Evolutionary conservation across 1,140 invertebrate genomes (phyloP).

Genomic region (Drosophila yakuba): DNA sequence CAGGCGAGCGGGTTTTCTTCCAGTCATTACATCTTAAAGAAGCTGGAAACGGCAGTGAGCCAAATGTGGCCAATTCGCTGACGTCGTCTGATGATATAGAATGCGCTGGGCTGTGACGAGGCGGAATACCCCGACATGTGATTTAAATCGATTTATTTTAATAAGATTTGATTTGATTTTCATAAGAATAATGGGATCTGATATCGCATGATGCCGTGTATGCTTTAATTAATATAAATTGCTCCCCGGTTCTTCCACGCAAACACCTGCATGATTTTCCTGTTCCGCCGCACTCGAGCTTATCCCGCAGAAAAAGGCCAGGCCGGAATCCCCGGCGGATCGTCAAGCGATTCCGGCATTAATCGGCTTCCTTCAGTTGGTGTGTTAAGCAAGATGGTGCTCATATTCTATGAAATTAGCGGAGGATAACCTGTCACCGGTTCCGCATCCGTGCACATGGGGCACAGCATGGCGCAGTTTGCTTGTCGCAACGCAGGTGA

Average conservation of each 20-base stretch:
- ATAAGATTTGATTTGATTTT: slow-evolving; percentile 53
- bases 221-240: slow-evolving; percentile 79
- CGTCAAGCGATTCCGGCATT: slow-evolving; percentile 4
- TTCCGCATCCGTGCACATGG: slow-evolving; percentile 36
- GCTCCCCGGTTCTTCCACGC: slow-evolving; percentile 47
- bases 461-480: slow-evolving; percentile 52
- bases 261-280: neutral
- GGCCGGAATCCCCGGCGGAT: slow-evolving; percentile 1
- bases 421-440: slow-evolving; percentile 45
- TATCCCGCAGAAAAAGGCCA: neutral
- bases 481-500: slow-evolving; percentile 41
- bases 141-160: no score
- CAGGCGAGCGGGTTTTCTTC: no score
- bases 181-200: slow-evolving; percentile 75
- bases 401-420: slow-evolving; percentile 59
- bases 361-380: slow-evolving; percentile 62
- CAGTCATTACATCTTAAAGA: no score
- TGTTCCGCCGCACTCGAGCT: neutral
- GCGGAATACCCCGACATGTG: no score
- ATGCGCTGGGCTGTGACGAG: no score
- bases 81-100: no score
- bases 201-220: slow-evolving; percentile 64
- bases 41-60: no score
- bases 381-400: slow-evolving; percentile 22
- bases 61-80: no score